Percentiles rank a stretch among this genome's conserved stretches.
These are phyloP conservation scores for Proctacanthus coquilletti DNA, from an alignment of 1,140 invertebrate species.

Conservation along the genomic window DNA sequence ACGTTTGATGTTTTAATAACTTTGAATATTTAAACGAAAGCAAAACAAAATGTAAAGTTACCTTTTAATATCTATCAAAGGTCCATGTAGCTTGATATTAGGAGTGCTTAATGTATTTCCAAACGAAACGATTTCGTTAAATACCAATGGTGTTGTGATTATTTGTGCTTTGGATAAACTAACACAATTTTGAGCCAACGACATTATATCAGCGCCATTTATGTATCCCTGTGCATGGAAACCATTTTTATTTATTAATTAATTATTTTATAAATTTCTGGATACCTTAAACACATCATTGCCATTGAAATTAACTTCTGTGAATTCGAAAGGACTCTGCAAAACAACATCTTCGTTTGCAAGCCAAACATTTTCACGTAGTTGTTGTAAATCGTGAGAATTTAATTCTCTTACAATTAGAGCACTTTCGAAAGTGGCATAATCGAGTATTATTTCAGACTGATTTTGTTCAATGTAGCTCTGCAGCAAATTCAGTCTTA, in stretches of 20 bases:
- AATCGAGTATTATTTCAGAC: slow-evolving; percentile 8
- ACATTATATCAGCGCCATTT: slow-evolving; percentile 11
- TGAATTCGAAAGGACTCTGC: slow-evolving; percentile 9
- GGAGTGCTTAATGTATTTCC: slow-evolving; percentile 9
- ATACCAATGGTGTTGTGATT: slow-evolving; percentile 5
- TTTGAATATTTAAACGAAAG: no score
- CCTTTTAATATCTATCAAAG: slow-evolving; percentile 15
- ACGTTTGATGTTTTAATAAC: no score
- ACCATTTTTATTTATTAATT: no score
- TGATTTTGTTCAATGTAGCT: slow-evolving; percentile 7
- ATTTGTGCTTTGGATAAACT: slow-evolving; percentile 7
- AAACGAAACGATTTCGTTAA: slow-evolving; percentile 13
- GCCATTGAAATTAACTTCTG: no score
- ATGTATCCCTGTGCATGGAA: slow-evolving; percentile 14
- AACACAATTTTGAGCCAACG: slow-evolving; percentile 1
- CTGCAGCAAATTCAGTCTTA: slow-evolving; percentile 6
- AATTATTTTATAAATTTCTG: no score
- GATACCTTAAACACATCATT: no score
- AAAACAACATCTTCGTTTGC: slow-evolving; percentile 18
- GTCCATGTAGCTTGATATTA: slow-evolving; percentile 12
- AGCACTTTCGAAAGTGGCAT: slow-evolving; percentile 9
- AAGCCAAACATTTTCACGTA: slow-evolving; percentile 19
- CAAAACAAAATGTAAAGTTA: slow-evolving; percentile 14
- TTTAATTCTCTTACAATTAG: slow-evolving; percentile 16
- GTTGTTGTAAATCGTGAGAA: slow-evolving; percentile 9